Base-by-base conservation (phyloP, 2,797 vertebrate species). In the Caiman crocodilus region DNA sequence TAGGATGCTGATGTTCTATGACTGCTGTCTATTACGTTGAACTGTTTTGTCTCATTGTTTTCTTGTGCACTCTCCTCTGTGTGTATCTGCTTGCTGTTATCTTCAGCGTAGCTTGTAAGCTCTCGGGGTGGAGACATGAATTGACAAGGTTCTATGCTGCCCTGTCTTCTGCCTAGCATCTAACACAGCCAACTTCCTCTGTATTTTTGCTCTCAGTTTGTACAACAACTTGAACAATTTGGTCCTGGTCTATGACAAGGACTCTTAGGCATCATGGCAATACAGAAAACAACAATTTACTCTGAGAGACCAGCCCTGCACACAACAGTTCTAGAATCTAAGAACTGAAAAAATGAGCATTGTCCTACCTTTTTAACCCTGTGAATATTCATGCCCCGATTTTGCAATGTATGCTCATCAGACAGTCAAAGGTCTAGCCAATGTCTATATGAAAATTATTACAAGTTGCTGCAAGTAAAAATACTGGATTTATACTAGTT, bases 241-340 rank as follows among this genome's bases (percentile, higher is more conserved):
- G 10, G 59, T 75, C 9, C 14, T 81, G 81, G 25, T 4, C 50
- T 2, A 2, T 73, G 50, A 94, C 32, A 59, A 64, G 5, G 25
- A 85, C 58, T 67, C 42, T 42, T 42, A 42, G 42, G 42, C 42
- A 42, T 42, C 57, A 75, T 93, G 63, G 2, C 89, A 87, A 85
- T 89, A 78, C 20, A 82, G 82, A 85, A 88, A 92, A 89, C 55
- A 57, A 32, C 15, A 75, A 17, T 57, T 81, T 85, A 80, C 20
- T 81, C 18, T 79, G 61, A 17, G 63, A 87, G 93, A 89, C 80
- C 1, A 18, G 42, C 86, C 1, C 0, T 56, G 11, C 16, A 55
- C n/a, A 73, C 71, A 84, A 81, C 59, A 25, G 4, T 90, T 4
- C 79, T 85, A 79, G 42, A 23, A 77, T 4, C 21, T 65, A 1